phyloP scores from a whole-genome alignment of 2,888 invertebrate species.

The Neoscelio sp. region DNA sequence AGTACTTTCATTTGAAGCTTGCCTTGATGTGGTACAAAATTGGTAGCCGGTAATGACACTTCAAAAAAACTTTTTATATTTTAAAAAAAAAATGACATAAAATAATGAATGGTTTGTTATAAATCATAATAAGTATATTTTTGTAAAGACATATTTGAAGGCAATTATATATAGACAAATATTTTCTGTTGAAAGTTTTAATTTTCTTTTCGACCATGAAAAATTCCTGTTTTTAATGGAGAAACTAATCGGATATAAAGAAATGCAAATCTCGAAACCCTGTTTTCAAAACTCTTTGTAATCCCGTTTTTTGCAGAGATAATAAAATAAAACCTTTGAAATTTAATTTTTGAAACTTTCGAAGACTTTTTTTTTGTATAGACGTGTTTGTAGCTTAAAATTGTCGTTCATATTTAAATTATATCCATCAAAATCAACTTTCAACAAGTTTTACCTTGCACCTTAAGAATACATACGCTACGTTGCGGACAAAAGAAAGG shows the following conservation, averaged over 20 bases:
- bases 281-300: too few species aligned
- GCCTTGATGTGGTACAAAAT: conserved; percentile 11
- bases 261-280: too few species aligned
- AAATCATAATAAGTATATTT: conserved; percentile 18
- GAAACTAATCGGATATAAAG: too few species aligned
- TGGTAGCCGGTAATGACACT: conserved; percentile 16
- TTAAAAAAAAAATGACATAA: background rate
- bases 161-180: background rate
- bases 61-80: conserved; percentile 7
- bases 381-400: background rate
- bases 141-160: too few species aligned
- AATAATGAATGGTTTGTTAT: conserved; percentile 8
- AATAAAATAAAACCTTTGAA: too few species aligned
- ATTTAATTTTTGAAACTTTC: too few species aligned
- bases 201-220: too few species aligned
- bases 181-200: background rate
- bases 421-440: conserved; percentile 15
- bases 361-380: too few species aligned
- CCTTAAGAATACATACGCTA: conserved; percentile 42
- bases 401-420: background rate
- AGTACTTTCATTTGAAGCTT: conserved; percentile 6
- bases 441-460: conserved; percentile 53
- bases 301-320: too few species aligned
- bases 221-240: too few species aligned
- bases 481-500: conserved; percentile 59